Conservation (phyloP, 2,113 vertebrate species). For the Oophaga pumilio region DNA sequence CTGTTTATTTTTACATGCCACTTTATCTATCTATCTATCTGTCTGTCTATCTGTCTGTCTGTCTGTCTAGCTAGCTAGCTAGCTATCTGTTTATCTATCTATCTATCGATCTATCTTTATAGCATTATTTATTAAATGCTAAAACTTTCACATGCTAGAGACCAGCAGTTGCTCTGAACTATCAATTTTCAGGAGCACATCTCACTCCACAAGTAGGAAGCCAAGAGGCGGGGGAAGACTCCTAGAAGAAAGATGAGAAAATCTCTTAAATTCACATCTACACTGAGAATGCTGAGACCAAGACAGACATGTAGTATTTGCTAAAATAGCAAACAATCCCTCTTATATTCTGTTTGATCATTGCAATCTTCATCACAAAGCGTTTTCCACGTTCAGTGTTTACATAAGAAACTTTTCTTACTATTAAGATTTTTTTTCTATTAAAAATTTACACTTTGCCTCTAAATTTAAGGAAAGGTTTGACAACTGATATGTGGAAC, state of each 20-base stretch:
- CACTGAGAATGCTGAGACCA: neutral
- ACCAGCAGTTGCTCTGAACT: no score
- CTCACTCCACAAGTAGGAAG: no score
- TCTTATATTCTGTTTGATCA: neutral
- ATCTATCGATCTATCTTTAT: no score
- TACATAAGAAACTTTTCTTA: neutral
- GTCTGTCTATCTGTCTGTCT: no score
- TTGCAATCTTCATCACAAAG: neutral
- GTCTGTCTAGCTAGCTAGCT: no score
- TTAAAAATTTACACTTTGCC: neutral
- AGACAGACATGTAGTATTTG: neutral
- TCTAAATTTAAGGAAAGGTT: neutral
- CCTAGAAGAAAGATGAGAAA: neutral
- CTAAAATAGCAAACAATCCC: neutral
- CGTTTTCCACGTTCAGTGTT: neutral
- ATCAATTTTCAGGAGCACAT: no score
- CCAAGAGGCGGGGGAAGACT: no score
- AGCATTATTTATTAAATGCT: no score
- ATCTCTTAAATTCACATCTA: neutral
- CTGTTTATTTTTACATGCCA: no score
- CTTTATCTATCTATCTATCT: no score
- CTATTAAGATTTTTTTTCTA: neutral
- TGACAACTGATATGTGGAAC: constrained; percentile 2
- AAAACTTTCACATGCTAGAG: no score
- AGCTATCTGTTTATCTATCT: no score